These are phyloP conservation scores for Poeciliopsis infans DNA, from an alignment of 2,797 vertebrate species.

Conservation along the genomic window DNA sequence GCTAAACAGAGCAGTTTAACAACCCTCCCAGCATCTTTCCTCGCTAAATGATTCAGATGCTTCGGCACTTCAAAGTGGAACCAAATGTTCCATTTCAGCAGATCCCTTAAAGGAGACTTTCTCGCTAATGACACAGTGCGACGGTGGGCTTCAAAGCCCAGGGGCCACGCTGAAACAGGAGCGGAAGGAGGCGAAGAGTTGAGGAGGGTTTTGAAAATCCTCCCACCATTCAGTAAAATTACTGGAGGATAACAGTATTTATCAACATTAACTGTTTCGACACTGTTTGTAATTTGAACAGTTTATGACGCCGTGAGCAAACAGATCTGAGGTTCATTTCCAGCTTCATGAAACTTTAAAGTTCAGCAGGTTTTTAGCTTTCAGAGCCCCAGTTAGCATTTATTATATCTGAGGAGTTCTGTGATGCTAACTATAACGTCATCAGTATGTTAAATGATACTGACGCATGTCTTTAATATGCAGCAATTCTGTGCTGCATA, in stretches of 20 bases:
- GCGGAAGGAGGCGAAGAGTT: not conserved
- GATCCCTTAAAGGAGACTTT: conserved; percentile 69
- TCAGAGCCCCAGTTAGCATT: conserved; percentile 52
- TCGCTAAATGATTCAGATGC: conserved; percentile 80
- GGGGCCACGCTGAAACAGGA: conserved; percentile 20
- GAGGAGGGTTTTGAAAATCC: conserved; percentile 16
- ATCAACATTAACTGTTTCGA: conserved; percentile 48
- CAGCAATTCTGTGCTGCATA: not conserved
- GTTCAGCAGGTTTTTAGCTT: conserved; percentile 60
- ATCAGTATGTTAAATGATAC: conserved; percentile 22
- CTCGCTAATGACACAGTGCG: conserved; percentile 73
- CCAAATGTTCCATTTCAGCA: conserved; percentile 76
- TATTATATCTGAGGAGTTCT: conserved; percentile 44
- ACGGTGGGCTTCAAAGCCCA: conserved; percentile 47
- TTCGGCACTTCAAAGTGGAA: conserved; percentile 76
- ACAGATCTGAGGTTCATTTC: conserved; percentile 49
- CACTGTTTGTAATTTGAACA: conserved; percentile 10
- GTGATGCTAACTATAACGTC: conserved; percentile 26
- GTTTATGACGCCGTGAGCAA: conserved; percentile 51
- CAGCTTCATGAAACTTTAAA: conserved; percentile 62
- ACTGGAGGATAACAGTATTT: conserved; percentile 46
- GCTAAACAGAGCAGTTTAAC: conserved; percentile 78
- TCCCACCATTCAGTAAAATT: conserved; percentile 37
- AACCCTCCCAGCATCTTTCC: conserved; percentile 68
- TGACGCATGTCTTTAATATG: no score